Evolutionary conservation across 2,888 invertebrate species (phyloP), one percentile per base, ranked within the genome.

Genomic region (Halictus ligatus): DNA sequence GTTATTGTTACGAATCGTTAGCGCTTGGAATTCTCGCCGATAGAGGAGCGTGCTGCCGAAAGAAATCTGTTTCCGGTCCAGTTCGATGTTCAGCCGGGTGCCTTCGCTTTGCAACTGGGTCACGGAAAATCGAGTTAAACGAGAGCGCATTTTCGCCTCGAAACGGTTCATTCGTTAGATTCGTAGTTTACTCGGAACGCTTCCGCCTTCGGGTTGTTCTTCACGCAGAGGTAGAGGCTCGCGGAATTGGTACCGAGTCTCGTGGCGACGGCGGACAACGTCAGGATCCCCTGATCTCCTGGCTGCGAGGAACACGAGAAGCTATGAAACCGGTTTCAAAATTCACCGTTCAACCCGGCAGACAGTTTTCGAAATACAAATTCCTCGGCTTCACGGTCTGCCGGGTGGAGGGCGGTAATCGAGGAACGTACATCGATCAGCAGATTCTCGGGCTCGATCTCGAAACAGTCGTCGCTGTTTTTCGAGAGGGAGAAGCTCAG

Each of bases 131-230:
- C 13, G 18, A 2, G 25, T 64, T 35, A 35, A 29, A 35, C 2
- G 6, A 35, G 6, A 35, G 15, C 18, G 64, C 15, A 67, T 35
- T 29, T 64, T 67, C 15, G 15, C 12, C 0, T 15, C 2, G 29
- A 29, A 18, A 18, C 7, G 1, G 35, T 18, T 35, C 13, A 8
- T 67, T 35, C 35, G 2, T 67, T 29, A 18, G 29, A 35, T 1
- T 29, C 7, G 18, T 35, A 35, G 67, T 83, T 83, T 86, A 94
- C 94, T 86, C 91, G 78, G 15, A 97, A 95, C 8, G 93, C 92
- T 58, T 96, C 95, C 60, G 96, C 95, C 89, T 96, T 95, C 0
- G 97, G 97, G 92, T 97, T 97, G 91, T 97, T 96, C 91, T 96
- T 96, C 4, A 96, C 92, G 5, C 94, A 92, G 2, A 96, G 82